Conservation (phyloP, 2,888 invertebrate genomes). For the Piscicola geometra region DNA sequence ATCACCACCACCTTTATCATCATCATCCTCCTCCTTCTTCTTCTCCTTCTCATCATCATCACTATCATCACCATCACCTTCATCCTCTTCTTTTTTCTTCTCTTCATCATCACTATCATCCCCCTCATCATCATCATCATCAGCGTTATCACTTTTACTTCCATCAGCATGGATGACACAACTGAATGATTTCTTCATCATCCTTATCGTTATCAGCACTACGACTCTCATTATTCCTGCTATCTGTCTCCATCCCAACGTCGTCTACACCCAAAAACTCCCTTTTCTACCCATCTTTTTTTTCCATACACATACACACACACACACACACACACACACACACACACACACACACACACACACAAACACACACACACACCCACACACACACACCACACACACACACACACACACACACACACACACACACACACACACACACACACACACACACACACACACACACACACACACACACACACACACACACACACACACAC, state of each 20-base stretch:
- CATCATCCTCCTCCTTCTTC: not conserved
- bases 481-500: conserved; percentile 19
- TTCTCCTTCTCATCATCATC: conserved; percentile 32
- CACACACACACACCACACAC: conserved; percentile 21
- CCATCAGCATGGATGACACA: not conserved
- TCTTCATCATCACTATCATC: conserved; percentile 33
- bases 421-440: conserved; percentile 23
- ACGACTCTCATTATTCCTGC: not conserved
- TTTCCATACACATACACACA: not conserved
- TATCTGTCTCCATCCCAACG: too few relatives aligned
- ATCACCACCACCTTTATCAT: not conserved
- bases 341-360: conserved; percentile 16
- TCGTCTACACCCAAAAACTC: too few relatives aligned
- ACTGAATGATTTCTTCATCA: not conserved
- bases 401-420: conserved; percentile 16
- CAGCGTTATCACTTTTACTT: conserved; percentile 21
- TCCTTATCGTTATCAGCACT: not conserved
- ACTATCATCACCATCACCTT: conserved; percentile 31
- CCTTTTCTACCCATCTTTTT: too few relatives aligned
- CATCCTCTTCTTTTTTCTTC: conserved; percentile 21
- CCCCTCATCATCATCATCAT: conserved; percentile 34
- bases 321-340: not conserved
- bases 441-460: conserved; percentile 14
- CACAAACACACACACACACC: conserved; percentile 14
- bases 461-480: conserved; percentile 9